Conservation (phyloP, 2,113 vertebrate species). For the Burhinus oedicnemus region DNA sequence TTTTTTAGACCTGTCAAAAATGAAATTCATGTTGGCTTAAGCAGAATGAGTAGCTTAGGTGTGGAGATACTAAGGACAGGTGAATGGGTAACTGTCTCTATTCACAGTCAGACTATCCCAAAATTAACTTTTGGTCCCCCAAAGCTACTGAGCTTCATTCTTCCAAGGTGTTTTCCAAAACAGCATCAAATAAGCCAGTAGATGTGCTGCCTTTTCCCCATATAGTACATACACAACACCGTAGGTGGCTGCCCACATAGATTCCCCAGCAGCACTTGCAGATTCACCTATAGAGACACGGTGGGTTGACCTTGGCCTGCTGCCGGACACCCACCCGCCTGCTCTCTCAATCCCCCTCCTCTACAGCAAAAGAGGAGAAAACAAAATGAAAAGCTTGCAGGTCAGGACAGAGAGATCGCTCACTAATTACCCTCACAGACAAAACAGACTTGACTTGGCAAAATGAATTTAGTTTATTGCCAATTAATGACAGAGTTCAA, state of each 20-base stretch:
- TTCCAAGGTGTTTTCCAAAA: neutral
- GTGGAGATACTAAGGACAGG: neutral
- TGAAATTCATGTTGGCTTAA: neutral
- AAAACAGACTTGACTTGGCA: neutral
- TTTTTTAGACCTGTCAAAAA: neutral
- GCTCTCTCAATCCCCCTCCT: neutral
- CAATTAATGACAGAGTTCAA: neutral
- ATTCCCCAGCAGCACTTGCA: neutral
- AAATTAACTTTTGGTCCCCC: neutral
- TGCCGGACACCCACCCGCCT: neutral
- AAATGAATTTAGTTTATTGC: neutral
- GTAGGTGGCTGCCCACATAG: neutral
- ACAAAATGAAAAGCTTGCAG: neutral
- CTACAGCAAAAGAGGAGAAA: neutral
- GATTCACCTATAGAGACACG: neutral
- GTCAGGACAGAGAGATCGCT: neutral
- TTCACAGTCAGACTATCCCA: neutral
- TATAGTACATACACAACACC: neutral
- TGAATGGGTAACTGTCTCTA: neutral
- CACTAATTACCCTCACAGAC: rapidly evolving
- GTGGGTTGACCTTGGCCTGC: neutral
- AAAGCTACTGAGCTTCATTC: neutral
- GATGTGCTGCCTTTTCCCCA: neutral
- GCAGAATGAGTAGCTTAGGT: neutral
- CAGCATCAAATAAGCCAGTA: neutral